Percentiles rank a stretch among this genome's conserved stretches.
Conservation (phyloP, 1,140 invertebrate species). For the Meloidogyne exigua region DNA sequence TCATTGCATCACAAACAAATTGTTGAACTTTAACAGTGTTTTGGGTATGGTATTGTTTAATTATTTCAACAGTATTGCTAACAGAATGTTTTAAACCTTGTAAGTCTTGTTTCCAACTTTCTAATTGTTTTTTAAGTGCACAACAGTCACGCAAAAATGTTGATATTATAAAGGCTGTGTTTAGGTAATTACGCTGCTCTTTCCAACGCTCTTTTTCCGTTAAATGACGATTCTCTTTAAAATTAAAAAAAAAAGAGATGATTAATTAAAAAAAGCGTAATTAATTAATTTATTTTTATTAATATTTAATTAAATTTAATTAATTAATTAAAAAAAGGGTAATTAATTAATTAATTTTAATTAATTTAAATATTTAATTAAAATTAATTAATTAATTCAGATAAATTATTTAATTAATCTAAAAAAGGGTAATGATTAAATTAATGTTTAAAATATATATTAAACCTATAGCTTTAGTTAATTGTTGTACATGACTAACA, state of each 20-base stretch:
- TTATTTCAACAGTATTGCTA: constrained; percentile 25
- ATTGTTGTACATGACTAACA: constrained; percentile 37
- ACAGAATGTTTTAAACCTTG: constrained; percentile 23
- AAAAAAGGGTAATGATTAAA: not conserved
- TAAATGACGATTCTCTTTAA: constrained; percentile 50
- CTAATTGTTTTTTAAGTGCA: constrained; percentile 27
- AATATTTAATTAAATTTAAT: constrained; percentile 7
- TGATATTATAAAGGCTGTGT: constrained; percentile 25
- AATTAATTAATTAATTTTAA: not conserved
- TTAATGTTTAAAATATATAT: too few species aligned
- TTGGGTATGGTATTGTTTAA: constrained; percentile 35
- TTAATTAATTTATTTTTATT: too few species aligned
- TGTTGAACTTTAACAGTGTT: constrained; percentile 31
- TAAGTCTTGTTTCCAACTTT: constrained; percentile 33
- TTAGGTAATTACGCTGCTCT: constrained; percentile 43
- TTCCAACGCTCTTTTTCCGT: constrained; percentile 46
- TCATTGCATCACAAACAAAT: constrained; percentile 30
- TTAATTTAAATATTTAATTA: too few species aligned
- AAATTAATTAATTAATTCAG: too few species aligned
- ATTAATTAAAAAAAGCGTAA: too few species aligned
- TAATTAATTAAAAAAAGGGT: constrained; percentile 1
- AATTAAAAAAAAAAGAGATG: too few species aligned
- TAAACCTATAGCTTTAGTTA: constrained; percentile 46
- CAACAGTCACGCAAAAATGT: constrained; percentile 37
- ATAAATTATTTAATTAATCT: not conserved